A percentile compares a stretch with the other conserved stretches of the same genome.
phyloP scores from a whole-genome alignment of 23 tunicate species.

The Diplosoma virens region DNA sequence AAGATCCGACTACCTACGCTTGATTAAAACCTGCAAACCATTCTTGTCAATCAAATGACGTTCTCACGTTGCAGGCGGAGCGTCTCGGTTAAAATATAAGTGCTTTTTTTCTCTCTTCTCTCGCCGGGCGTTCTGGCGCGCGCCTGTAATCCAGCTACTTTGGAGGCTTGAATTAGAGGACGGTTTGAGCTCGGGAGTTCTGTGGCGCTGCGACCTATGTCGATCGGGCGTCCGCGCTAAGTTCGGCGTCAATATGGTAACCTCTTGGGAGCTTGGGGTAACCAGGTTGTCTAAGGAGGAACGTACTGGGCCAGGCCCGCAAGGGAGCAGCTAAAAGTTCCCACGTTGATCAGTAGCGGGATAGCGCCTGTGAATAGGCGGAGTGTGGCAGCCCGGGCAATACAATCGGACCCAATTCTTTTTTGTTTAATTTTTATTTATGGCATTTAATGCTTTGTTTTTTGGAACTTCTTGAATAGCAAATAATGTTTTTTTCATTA shows the following conservation, averaged over 20 bases:
- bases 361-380: constrained; percentile 86
- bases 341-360: constrained; percentile 92
- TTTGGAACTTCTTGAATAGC: no score
- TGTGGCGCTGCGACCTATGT: constrained; percentile 64
- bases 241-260: constrained; percentile 86
- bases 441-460: no score
- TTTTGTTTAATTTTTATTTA: no score
- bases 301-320: constrained; percentile 98
- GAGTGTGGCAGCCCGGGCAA: constrained; percentile 61
- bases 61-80: constrained; percentile 12
- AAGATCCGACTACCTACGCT: no score
- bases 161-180: constrained; percentile 37
- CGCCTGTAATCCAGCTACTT: constrained; percentile 38
- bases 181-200: constrained; percentile 74
- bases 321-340: constrained; percentile 98
- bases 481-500: no score
- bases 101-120: background rate
- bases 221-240: constrained; percentile 95
- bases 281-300: constrained; percentile 95
- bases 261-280: constrained; percentile 53
- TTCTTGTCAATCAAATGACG: constrained; percentile 40
- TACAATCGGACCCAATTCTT: constrained; percentile 74
- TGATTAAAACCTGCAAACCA: no score
- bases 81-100: constrained; percentile 19
- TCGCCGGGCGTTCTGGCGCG: constrained; percentile 49